Percentiles rank a stretch among this genome's conserved stretches.
Evolutionary conservation across 2,113 vertebrate genomes (phyloP).

Genomic region (Bagarius yarrelli): DNA sequence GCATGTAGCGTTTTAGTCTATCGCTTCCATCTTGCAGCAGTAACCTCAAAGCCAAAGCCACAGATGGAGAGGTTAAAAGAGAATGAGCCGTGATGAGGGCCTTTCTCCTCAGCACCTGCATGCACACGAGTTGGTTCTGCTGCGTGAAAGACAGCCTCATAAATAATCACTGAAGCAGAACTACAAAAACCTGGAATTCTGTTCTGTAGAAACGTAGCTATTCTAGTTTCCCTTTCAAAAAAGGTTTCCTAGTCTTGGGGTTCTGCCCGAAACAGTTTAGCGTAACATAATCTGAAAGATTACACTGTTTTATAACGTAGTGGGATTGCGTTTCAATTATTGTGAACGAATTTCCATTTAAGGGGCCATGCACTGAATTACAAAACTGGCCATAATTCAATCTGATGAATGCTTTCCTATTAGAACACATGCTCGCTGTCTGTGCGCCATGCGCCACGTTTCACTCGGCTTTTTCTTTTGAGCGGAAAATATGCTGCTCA

Average conservation of each 20-base stretch:
- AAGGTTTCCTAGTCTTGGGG: neutral
- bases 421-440: slow-evolving; percentile 13
- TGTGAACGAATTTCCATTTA: slow-evolving; percentile 1
- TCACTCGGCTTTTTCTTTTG: slow-evolving; percentile 14
- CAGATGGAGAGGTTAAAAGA: slow-evolving; percentile 44
- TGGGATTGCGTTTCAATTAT: slow-evolving; percentile 18
- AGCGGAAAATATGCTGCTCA: slow-evolving; percentile 2
- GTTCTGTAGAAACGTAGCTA: slow-evolving; percentile 2
- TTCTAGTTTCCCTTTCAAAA: slow-evolving; percentile 4
- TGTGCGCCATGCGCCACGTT: neutral
- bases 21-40: slow-evolving; percentile 31
- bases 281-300: slow-evolving; percentile 21
- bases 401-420: slow-evolving; percentile 31
- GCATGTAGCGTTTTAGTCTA: slow-evolving; percentile 34
- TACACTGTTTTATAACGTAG: neutral
- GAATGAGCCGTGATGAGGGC: slow-evolving; percentile 41
- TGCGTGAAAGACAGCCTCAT: slow-evolving; percentile 25
- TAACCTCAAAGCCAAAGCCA: slow-evolving; percentile 49
- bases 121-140: slow-evolving; percentile 2
- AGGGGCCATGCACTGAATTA: neutral
- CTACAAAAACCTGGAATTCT: slow-evolving; percentile 24
- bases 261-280: slow-evolving; percentile 15
- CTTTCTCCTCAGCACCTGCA: slow-evolving; percentile 35
- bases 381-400: slow-evolving; percentile 26
- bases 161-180: slow-evolving; percentile 38